A percentile compares a stretch with the other conserved stretches of the same genome.
phyloP scores from a whole-genome alignment of 64 coral and sea anemone species.

The Pachyseris speciosa region DNA sequence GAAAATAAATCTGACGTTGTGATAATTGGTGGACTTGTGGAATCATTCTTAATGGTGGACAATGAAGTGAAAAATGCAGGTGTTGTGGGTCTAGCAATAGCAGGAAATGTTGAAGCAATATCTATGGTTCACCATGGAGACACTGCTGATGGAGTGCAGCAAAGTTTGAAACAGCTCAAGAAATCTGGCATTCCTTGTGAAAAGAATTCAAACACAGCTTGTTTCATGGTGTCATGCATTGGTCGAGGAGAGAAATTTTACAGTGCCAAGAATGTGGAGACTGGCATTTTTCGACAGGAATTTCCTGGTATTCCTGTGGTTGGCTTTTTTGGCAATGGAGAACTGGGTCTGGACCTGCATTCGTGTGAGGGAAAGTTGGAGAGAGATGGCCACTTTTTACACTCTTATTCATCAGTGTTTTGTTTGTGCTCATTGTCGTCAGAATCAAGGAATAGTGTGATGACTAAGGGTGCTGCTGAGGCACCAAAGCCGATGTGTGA shows the following conservation, averaged over 20 bases:
- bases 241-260: conserved; percentile 91
- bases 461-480: not conserved
- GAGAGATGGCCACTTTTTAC: conserved; percentile 87
- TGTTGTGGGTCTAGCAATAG: conserved; percentile 82
- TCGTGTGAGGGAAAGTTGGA: conserved; percentile 78
- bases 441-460: not conserved
- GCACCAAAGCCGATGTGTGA: not conserved
- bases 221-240: conserved; percentile 95
- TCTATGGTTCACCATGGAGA: conserved; percentile 95
- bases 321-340: conserved; percentile 95
- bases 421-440: conserved; percentile 81
- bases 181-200: conserved; percentile 55
- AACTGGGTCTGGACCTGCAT: conserved; percentile 89
- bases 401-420: conserved; percentile 95
- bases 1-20: conserved; percentile 88
- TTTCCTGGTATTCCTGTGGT: conserved; percentile 86
- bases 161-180: conserved; percentile 66
- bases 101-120: conserved; percentile 82
- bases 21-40: conserved; percentile 89
- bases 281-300: conserved; percentile 84
- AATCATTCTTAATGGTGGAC: conserved; percentile 90
- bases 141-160: conserved; percentile 55
- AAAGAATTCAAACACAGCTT: conserved; percentile 72
- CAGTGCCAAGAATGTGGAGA: conserved; percentile 88
- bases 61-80: conserved; percentile 84